phyloP scores from a whole-genome alignment of 2,113 vertebrate species.

The Hypomesus transpacificus region DNA sequence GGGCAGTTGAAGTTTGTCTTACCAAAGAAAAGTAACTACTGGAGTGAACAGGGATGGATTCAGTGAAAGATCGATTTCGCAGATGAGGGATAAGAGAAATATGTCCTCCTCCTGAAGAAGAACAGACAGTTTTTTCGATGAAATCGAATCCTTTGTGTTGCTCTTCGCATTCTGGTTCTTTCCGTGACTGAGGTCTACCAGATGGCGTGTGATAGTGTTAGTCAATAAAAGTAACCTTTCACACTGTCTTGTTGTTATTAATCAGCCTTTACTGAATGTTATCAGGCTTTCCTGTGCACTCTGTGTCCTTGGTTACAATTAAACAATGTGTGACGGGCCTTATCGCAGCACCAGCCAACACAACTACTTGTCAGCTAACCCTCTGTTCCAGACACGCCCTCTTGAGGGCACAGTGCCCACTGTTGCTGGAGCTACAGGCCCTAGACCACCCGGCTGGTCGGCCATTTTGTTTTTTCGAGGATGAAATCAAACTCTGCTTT shows the following conservation, averaged over 20 bases:
- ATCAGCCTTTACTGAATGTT: not conserved
- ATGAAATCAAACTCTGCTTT: not conserved
- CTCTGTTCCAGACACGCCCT: slow-evolving; percentile 34
- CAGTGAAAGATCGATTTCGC: not conserved
- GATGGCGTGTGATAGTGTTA: not conserved
- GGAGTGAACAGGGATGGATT: not conserved
- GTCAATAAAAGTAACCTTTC: not conserved
- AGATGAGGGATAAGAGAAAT: not conserved
- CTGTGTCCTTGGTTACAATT: slow-evolving; percentile 11
- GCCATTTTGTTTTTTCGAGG: slow-evolving; percentile 10
- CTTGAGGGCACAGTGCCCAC: not conserved
- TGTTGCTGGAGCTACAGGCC: slow-evolving; percentile 37
- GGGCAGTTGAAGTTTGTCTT: no score
- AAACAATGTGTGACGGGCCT: slow-evolving; percentile 14
- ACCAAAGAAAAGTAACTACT: no score
- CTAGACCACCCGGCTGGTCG: slow-evolving; percentile 6
- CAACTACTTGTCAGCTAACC: slow-evolving; percentile 39
- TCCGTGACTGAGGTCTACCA: no score
- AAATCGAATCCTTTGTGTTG: not conserved
- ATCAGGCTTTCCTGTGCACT: slow-evolving; percentile 4
- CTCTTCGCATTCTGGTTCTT: not conserved
- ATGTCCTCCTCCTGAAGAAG: not conserved
- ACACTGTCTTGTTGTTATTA: not conserved
- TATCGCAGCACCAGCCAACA: slow-evolving; percentile 18
- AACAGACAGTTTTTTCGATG: not conserved